Percentiles rank a stretch among this genome's conserved stretches.
Conservation (phyloP, 2,113 vertebrate genomes). For the Mandrillus leucophaeus region DNA sequence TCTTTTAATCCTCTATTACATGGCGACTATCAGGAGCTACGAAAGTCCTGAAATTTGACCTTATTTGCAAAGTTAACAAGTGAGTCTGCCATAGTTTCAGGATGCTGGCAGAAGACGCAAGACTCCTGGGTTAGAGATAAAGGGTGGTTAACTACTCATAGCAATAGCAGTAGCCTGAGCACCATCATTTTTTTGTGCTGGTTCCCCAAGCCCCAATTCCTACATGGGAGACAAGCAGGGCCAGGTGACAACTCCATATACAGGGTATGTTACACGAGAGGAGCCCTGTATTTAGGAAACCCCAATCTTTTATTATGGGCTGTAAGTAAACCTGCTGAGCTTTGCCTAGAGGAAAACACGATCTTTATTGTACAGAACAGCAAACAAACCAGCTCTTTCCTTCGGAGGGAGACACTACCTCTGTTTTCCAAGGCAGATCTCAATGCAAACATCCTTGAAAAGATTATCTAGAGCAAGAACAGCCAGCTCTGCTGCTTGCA, state of each 20-base stretch:
- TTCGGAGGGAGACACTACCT: background rate
- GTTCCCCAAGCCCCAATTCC: background rate
- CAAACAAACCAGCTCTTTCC: background rate
- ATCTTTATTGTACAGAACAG: background rate
- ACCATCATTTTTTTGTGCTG: background rate
- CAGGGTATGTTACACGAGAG: background rate
- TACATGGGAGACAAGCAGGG: background rate
- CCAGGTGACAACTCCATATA: background rate
- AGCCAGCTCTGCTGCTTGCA: background rate
- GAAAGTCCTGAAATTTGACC: background rate
- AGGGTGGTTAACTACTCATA: background rate
- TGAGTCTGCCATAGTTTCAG: background rate
- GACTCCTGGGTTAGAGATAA: background rate
- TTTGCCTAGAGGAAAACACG: background rate
- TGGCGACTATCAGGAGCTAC: background rate
- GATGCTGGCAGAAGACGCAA: background rate
- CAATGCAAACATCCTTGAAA: background rate
- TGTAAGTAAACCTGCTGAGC: background rate
- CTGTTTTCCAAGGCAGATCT: background rate
- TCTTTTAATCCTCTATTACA: background rate
- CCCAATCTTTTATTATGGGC: background rate
- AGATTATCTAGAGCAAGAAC: background rate
- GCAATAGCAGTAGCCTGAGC: background rate
- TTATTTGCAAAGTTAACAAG: background rate
- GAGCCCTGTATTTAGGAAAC: background rate